Base-by-base conservation (phyloP, 2,888 invertebrate genomes). In the Agrotis exclamationis region DNA sequence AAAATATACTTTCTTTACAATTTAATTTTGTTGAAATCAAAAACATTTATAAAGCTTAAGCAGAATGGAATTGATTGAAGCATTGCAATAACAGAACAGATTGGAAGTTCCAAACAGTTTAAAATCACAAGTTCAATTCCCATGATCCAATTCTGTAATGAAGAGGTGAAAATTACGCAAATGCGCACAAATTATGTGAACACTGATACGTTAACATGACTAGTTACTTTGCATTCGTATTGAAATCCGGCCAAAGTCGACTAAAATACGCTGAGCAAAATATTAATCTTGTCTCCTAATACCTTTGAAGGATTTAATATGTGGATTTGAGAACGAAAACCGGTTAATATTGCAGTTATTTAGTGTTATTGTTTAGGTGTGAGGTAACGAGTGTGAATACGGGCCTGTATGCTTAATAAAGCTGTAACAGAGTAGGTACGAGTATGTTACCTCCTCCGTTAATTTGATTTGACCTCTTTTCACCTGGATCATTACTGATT, bases 161-260 rank as follows among this genome's bases (percentile, higher is more conserved):
- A 22, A 60, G 47, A 33, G 39, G 67, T 60, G 39, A 73, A 39
- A 33, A 67, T 79, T 62, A 79, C 63, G 67, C 45, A 79, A 64
- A 64, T 56, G 24, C 14, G 7, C 24, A 54, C n/a, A 60, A 44
- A 81, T 58, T 24, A 70, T 68, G 39, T 70, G n/a, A 66, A 68
- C 22, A 39, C 18, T 16, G 13, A 63, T 44, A 53, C 54, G 45
- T 51, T 73, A 69, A 63, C 63, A 74, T 56, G 45, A 63, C 48
- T 48, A 73, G 22, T 48, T 56, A 60, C 11, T 64, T 63, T 63
- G 47, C 51, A 53, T 63, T 64, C 51, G 67, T 50, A 63, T 76
- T 76, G 64, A 70, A 71, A 65, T 63, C 51, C n/a, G 14, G 76
- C 80, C 76, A 71, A 76, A 64, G 50, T 48, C n/a, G 24, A 80